Base-by-base conservation (phyloP, 2,113 vertebrate species). In the Notothenia rossii region DNA sequence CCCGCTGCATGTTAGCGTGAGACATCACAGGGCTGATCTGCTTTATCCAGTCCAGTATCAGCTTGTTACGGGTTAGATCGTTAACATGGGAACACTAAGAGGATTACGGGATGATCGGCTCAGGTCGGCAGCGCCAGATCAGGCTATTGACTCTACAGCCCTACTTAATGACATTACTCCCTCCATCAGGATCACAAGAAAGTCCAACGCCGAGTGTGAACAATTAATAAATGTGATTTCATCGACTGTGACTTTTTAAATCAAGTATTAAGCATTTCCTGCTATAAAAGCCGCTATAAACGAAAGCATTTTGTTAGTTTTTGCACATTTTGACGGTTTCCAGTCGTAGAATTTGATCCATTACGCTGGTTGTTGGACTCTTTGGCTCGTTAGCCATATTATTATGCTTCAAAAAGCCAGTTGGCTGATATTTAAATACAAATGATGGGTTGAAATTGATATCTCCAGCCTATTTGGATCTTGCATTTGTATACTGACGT, bases 21-120 rank as follows among this genome's bases (percentile, higher is more conserved):
- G 60, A 8, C 83, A 20, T 83, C 83, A 65, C 85, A 77, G 82
- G 71, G 78, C 81, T 1, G 67, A 88, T 86, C 90, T 46, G 88
- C 90, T 89, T 91, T 78, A 79, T 79, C 48, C 78, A 0, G 40
- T 91, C 75, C 64, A 50, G 76, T 64, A 17, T 75, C 29, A 50
- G 87, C 79, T 85, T 2, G 72, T 90, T 79, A 74, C 51, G n/a
- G 51, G 77, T 82, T 62, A 86, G 85, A 65, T 88, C 59, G 55
- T 85, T 90, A 89, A 81, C 87, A 72, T 74, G 78, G 77, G 77
- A 20, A 78, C 0, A 36, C 22, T 91, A 72, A 91, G 87, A 86
- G 88, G 25, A 77, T 90, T 89, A 81, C 59, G 71, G 81, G 73
- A 86, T 88, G 71, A 86, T 71, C 74, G 0, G 83, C 43, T 83